These are phyloP conservation scores for Spodoptera littoralis DNA, from an alignment of 2,888 invertebrate species.

Conservation along the genomic window DNA sequence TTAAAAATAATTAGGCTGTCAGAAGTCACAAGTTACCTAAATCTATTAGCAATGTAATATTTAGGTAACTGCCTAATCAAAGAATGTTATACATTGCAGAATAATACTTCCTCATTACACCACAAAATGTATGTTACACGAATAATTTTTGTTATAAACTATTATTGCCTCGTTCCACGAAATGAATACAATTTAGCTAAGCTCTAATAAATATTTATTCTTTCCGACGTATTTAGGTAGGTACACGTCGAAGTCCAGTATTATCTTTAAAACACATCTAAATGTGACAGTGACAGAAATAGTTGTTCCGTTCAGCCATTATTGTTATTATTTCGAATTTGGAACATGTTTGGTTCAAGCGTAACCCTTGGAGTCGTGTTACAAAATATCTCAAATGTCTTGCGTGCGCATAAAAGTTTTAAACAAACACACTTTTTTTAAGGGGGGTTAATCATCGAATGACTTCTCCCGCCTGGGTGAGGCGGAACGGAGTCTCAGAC, in stretches of 20 bases:
- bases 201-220: conserved; percentile 7
- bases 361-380: conserved; percentile 32
- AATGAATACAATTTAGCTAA: conserved; percentile 1
- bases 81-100: conserved; percentile 33
- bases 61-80: conserved; percentile 18
- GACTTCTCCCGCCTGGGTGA: too few species aligned
- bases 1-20: neutral
- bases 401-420: neutral
- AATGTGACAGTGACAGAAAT: conserved; percentile 35
- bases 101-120: conserved; percentile 40
- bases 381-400: conserved; percentile 32
- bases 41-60: conserved; percentile 28
- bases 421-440: conserved; percentile 2
- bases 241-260: conserved; percentile 1
- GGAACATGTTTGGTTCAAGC: conserved; percentile 41
- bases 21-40: conserved; percentile 6
- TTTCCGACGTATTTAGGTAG: neutral
- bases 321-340: conserved; percentile 53
- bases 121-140: conserved; percentile 3
- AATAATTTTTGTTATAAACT: conserved; percentile 3
- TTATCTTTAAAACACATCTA: conserved; percentile 23
- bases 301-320: conserved; percentile 29
- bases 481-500: too few species aligned
- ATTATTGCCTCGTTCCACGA: too few species aligned
- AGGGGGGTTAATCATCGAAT: too few species aligned